Conservation (phyloP, 2,888 invertebrate genomes). For the Limnephilus auricula region DNA sequence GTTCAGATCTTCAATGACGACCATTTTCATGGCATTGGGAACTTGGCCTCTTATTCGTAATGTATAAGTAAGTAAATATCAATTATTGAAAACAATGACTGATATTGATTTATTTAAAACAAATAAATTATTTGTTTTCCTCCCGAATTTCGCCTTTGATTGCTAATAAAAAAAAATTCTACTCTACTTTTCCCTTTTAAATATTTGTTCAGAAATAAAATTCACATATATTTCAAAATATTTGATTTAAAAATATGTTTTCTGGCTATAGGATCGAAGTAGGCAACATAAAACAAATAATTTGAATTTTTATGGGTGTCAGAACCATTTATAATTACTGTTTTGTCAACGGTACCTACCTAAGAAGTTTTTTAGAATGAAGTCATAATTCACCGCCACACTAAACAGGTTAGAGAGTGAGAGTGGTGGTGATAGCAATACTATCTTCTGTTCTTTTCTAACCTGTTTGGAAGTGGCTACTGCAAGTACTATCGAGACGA, state of each 20-base stretch:
- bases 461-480: slow-evolving; percentile 39
- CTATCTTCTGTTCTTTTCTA: not conserved
- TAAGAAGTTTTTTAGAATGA: not conserved
- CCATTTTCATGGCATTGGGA: no score
- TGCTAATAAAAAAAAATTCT: not conserved
- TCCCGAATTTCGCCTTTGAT: not conserved
- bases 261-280: no score
- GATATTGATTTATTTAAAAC: no score
- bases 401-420: slow-evolving; percentile 27
- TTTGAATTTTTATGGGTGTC: not conserved
- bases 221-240: no score
- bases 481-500: slow-evolving; percentile 18
- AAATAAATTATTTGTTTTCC: not conserved
- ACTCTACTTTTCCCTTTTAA: not conserved
- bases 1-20: no score
- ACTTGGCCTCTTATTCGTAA: no score
- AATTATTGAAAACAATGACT: no score
- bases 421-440: slow-evolving; percentile 40
- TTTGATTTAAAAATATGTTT: no score
- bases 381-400: not conserved
- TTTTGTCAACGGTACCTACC: not conserved
- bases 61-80: no score
- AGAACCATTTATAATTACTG: not conserved
- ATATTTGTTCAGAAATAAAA: not conserved
- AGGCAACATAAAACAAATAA: no score